These are phyloP conservation scores for Tromatobia lineatoria DNA, from an alignment of 2,888 invertebrate species.

Conservation along the genomic window DNA sequence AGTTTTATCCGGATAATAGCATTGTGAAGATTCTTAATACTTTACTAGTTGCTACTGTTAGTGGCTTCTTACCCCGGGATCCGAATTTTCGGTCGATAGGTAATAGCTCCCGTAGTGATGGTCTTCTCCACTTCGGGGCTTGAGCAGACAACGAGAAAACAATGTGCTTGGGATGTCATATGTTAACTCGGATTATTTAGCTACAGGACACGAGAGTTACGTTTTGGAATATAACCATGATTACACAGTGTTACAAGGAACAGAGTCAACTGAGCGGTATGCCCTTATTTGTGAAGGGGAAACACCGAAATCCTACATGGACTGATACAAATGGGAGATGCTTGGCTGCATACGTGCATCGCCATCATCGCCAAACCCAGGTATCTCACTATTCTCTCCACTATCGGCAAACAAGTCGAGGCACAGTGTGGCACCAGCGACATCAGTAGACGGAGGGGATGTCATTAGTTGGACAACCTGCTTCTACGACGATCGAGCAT, in stretches of 20 bases:
- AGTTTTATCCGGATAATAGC: conserved; percentile 47
- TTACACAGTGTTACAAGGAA: background rate
- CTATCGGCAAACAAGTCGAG: conserved; percentile 66
- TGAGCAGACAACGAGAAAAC: background rate
- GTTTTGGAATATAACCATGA: conserved; percentile 5
- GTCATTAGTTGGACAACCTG: conserved; percentile 66
- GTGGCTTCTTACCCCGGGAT: background rate
- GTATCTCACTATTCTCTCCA: conserved; percentile 51
- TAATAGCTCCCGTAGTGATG: too few species aligned
- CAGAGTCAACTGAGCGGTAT: background rate
- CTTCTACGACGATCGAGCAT: conserved; percentile 56
- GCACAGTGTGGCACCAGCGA: conserved; percentile 33
- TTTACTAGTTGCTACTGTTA: conserved; percentile 22
- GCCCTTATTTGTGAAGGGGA: background rate
- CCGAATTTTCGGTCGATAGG: background rate
- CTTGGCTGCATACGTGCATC: conserved; percentile 49
- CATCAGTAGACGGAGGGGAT: conserved; percentile 53
- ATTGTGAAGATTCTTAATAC: conserved; percentile 42
- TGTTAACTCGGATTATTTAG: background rate
- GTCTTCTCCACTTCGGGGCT: background rate
- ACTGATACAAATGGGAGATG: conserved; percentile 5
- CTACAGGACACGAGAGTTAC: background rate
- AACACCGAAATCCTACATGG: conserved; percentile 18
- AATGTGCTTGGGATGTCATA: background rate
- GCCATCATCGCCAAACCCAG: conserved; percentile 53